Evolutionary conservation across 2,113 vertebrate genomes (phyloP).

Genomic region (Anthoscopus minutus): DNA sequence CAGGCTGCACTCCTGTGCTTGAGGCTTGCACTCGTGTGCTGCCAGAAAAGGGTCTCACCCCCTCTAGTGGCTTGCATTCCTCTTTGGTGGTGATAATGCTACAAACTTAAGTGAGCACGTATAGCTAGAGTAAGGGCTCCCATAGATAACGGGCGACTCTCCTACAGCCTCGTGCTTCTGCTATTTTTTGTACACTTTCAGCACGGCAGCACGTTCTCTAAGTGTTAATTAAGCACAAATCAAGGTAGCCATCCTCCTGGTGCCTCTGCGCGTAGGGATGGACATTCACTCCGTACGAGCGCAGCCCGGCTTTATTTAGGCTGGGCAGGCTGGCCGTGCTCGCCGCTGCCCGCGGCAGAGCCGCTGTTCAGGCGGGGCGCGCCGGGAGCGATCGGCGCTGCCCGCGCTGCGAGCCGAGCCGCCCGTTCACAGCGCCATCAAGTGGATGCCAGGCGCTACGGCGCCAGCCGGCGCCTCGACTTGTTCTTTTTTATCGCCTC

Average conservation of each 20-base stretch:
- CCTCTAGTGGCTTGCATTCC: not conserved
- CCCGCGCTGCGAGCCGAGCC: rapidly evolving
- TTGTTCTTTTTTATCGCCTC: rapidly evolving
- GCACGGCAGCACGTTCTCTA: not conserved
- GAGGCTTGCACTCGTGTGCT: not conserved
- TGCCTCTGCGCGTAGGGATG: not conserved
- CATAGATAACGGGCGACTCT: not conserved
- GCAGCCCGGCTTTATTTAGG: rapidly evolving
- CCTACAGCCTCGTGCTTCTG: not conserved
- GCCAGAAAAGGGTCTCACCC: not conserved
- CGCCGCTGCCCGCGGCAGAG: rapidly evolving
- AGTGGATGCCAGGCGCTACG: not conserved
- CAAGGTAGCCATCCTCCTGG: too few relatives aligned
- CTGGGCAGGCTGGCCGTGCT: rapidly evolving
- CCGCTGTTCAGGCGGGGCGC: rapidly evolving
- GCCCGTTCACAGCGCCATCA: slow-evolving; percentile 24
- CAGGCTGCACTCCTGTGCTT: rapidly evolving
- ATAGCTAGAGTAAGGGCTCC: not conserved
- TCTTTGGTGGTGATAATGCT: not conserved
- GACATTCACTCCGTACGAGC: rapidly evolving
- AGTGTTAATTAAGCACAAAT: not conserved
- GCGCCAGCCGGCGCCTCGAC: not conserved
- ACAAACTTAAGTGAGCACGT: rapidly evolving
- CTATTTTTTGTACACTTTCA: not conserved
- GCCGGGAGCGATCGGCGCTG: rapidly evolving